phyloP scores from a whole-genome alignment of 37 sponge, comb jelly and placozoan species.

The Theonella swinhoei region DNA sequence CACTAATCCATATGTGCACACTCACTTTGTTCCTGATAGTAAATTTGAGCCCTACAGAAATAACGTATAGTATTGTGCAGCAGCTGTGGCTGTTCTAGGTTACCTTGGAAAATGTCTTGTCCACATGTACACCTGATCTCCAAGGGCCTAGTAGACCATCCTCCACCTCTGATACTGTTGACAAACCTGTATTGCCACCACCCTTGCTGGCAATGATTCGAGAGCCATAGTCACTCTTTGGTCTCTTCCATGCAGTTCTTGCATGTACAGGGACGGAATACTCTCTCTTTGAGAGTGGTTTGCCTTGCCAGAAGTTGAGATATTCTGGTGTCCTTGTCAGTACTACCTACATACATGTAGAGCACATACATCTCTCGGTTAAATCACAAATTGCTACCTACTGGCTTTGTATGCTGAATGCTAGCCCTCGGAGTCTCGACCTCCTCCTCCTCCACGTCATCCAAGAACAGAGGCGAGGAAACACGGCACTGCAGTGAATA shows the following conservation, averaged over 20 bases:
- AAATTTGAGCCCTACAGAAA: no score
- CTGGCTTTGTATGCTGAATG: background rate
- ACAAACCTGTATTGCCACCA: slow-evolving; percentile 17
- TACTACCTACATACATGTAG: slow-evolving; percentile 19
- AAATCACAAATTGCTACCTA: background rate
- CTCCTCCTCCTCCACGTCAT: background rate
- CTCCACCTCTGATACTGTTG: slow-evolving; percentile 7
- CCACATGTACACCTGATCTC: no score
- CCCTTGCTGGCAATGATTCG: background rate
- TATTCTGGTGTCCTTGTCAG: slow-evolving; percentile 69
- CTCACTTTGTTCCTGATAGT: no score
- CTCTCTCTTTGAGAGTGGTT: slow-evolving; percentile 55
- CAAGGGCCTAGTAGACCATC: background rate
- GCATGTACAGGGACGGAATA: slow-evolving; percentile 33
- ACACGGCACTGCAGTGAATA: background rate
- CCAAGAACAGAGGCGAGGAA: background rate
- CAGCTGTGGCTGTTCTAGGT: no score
- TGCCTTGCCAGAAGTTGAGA: slow-evolving; percentile 77
- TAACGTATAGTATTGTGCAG: no score
- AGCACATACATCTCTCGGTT: background rate
- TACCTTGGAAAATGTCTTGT: no score
- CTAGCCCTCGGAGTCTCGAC: background rate
- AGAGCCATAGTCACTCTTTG: slow-evolving; percentile 75
- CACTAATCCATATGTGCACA: no score
- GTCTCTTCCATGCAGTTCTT: slow-evolving; percentile 65